Evolutionary conservation across 2,888 invertebrate genomes (phyloP), one percentile per base, ranked within the genome.

Genomic region (Dicyrtomina minuta): DNA sequence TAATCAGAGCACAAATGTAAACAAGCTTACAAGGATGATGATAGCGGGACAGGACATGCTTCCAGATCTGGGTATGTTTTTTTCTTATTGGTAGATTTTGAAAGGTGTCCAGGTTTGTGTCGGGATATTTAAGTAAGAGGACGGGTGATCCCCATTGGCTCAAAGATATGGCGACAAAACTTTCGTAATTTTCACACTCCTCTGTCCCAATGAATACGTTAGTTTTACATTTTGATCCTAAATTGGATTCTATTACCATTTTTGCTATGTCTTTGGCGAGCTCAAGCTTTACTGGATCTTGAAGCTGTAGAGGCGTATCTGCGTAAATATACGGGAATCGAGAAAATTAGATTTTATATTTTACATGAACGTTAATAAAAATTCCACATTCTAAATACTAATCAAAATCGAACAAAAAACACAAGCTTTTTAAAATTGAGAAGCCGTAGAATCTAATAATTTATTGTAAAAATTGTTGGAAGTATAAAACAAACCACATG

Each of bases 181-280:
- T 71, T 10, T 74, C 53, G 55, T 70, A 70, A 41, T 72, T 65
- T 58, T 64, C 46, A 55, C 74, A 76, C 10, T 46, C 71, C 22
- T 51, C 53, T 0, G 74, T 65, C 1, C 51, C 46, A 68, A 76
- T 67, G 17, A 73, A 71, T 1, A 71, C 69, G 33, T 70, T 74
- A 13, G 69, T 71, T 8, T 74, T 70, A 55, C 76, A 76, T 22
- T 67, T 67, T 0, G 76, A 76, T 26, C 70, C 62, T 22, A 76
- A 49, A 27, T 71, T 73, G 2, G 76, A 68, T 64, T 76, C 76
- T 12, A 66, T 61, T 6, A 71, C 13, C 1, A 76, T 20, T 0
- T 71, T 70, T 15, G 70, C 20, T 39, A 76, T 22, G 65, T 76
- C 76, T 59, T 76, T 74, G 2, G 74, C 67, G 60, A 75, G 72